These are phyloP conservation scores for Daktulosphaira vitifoliae DNA, from an alignment of 1,140 invertebrate species.

Conservation along the genomic window DNA sequence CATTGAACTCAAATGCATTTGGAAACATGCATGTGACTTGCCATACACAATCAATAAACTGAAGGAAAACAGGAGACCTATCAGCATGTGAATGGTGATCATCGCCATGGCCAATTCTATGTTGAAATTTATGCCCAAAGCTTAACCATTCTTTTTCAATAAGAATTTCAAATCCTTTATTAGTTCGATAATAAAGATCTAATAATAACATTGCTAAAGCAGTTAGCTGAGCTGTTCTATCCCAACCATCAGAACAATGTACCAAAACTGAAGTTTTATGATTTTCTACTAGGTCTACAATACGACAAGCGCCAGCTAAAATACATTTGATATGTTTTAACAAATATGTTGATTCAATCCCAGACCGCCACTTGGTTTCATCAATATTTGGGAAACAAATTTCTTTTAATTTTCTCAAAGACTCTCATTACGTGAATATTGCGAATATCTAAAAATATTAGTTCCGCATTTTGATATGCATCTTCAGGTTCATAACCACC, in stretches of 20 bases:
- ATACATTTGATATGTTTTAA: constrained; percentile 95
- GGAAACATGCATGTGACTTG: constrained; percentile 89
- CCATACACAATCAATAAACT: constrained; percentile 99
- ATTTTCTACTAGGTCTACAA: constrained; percentile 96
- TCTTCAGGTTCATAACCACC: constrained; percentile 97
- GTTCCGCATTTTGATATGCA: constrained; percentile 90
- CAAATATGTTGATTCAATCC: constrained; percentile 94
- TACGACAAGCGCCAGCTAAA: constrained; percentile 83
- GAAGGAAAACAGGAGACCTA: constrained; percentile 94
- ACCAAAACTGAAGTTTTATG: constrained; percentile 96
- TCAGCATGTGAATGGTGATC: constrained; percentile 95
- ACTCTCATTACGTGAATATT: constrained; percentile 99
- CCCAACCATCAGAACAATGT: constrained; percentile 99
- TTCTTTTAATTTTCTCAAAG: constrained; percentile 69
- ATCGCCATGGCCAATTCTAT: constrained; percentile 94
- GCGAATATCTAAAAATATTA: constrained; percentile 95
- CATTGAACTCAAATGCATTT: constrained; percentile 98
- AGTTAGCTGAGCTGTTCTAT: constrained; percentile 87
- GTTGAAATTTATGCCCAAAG: constrained; percentile 98
- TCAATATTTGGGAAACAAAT: constrained; percentile 93
- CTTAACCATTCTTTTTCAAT: constrained; percentile 99
- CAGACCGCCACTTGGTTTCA: constrained; percentile 83
- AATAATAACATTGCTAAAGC: constrained; percentile 86
- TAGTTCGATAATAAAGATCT: constrained; percentile 88
- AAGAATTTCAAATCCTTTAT: constrained; percentile 89